phyloP scores from a whole-genome alignment of 2,888 invertebrate genomes.

The Sinhomidia bicolor region DNA sequence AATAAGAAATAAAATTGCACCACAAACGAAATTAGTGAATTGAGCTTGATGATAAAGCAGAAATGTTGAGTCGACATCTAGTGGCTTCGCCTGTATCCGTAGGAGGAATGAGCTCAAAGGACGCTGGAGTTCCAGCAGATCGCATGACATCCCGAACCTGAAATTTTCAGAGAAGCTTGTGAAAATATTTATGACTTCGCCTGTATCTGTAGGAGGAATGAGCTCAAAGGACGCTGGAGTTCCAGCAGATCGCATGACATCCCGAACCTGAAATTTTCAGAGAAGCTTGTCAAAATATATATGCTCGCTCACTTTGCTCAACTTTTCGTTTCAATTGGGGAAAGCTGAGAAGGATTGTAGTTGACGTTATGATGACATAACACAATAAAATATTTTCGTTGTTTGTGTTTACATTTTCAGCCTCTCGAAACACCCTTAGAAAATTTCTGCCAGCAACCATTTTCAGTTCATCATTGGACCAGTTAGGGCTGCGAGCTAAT shows the following conservation, averaged over 20 bases:
- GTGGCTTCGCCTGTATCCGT: constrained; percentile 62
- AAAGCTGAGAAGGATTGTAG: not conserved
- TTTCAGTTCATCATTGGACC: constrained; percentile 82
- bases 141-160: constrained; percentile 76
- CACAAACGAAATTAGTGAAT: constrained; percentile 43
- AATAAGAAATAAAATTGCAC: too few relatives aligned
- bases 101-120: constrained; percentile 71
- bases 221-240: constrained; percentile 69
- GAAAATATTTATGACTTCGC: too few relatives aligned
- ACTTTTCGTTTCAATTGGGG: not conserved
- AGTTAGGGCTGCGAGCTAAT: constrained; percentile 84
- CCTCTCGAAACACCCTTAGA: constrained; percentile 82
- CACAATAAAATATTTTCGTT: too few relatives aligned
- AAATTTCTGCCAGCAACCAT: constrained; percentile 83
- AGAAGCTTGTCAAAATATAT: too few relatives aligned
- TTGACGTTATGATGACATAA: too few relatives aligned
- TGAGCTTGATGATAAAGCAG: constrained; percentile 61
- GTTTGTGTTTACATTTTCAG: constrained; percentile 81
- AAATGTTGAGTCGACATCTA: constrained; percentile 75
- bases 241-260: constrained; percentile 73
- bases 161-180: not conserved
- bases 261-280: constrained; percentile 70
- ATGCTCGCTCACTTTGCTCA: too few relatives aligned
- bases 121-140: constrained; percentile 65
- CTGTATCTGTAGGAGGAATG: constrained; percentile 69